Evolutionary conservation across 2,113 vertebrate genomes (phyloP).

Genomic region (Nesoenas mayeri): DNA sequence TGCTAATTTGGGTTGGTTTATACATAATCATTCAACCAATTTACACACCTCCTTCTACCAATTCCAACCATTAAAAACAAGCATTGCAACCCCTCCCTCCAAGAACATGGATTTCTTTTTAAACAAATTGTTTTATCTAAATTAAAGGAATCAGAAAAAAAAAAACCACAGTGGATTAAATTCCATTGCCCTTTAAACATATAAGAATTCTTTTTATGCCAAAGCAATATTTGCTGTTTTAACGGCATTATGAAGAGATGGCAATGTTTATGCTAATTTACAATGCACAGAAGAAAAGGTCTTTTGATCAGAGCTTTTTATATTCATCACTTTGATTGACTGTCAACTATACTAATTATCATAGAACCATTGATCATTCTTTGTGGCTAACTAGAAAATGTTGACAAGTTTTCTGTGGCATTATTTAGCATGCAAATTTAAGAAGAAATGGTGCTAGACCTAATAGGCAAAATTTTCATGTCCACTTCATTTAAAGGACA

Average conservation of each 20-base stretch:
- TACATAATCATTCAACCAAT: background rate
- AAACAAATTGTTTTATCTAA: background rate
- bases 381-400: conserved; percentile 36
- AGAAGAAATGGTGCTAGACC: background rate
- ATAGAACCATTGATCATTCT: conserved; percentile 49
- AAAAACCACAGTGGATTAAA: background rate
- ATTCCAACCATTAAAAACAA: background rate
- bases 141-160: background rate
- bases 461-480: background rate
- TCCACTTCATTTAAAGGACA: background rate
- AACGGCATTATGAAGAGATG: background rate
- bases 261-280: conserved; percentile 43
- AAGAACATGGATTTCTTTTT: background rate
- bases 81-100: background rate
- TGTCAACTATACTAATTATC: conserved; percentile 58
- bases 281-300: conserved; percentile 41
- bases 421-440: conserved; percentile 33
- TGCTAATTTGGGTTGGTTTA: background rate
- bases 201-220: background rate
- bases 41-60: background rate
- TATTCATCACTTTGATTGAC: conserved; percentile 62
- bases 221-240: background rate
- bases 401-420: conserved; percentile 23
- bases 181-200: background rate
- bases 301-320: conserved; percentile 63